phyloP scores from a whole-genome alignment of 2,113 vertebrate species.

The Hydrolagus affinis region DNA sequence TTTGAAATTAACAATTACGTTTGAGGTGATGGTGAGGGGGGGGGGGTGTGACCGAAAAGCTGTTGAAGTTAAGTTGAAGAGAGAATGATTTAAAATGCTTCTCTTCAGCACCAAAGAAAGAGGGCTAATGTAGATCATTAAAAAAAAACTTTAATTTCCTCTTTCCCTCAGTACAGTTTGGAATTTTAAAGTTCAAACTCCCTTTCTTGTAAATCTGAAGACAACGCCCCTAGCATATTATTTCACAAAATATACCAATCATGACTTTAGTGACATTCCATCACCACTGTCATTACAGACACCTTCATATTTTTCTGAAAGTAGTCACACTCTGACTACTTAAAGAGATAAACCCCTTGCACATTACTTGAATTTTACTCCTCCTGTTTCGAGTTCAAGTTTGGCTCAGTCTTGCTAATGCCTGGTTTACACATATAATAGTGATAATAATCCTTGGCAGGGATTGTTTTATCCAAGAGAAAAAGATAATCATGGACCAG shows the following conservation, averaged over 20 bases:
- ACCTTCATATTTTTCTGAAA: constrained; percentile 17
- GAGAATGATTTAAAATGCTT: constrained; percentile 57
- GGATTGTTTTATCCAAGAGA: neutral
- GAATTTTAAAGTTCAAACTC: constrained; percentile 56
- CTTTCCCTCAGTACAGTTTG: constrained; percentile 61
- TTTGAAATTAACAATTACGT: constrained; percentile 75
- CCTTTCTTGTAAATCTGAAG: constrained; percentile 50
- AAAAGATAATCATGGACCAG: neutral
- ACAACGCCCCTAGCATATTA: constrained; percentile 13
- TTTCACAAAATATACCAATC: constrained; percentile 28
- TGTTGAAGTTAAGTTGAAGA: constrained; percentile 49
- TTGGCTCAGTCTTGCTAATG: neutral
- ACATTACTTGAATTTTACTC: constrained; percentile 20
- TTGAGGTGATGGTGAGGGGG: constrained; percentile 41
- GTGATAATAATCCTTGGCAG: no score
- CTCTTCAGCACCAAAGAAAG: constrained; percentile 66
- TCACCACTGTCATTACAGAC: constrained; percentile 11
- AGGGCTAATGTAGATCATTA: constrained; percentile 66
- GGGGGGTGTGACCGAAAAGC: constrained; percentile 58
- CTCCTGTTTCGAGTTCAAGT: neutral
- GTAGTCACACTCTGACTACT: constrained; percentile 20
- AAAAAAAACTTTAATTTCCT: constrained; percentile 67
- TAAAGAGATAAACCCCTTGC: constrained; percentile 15
- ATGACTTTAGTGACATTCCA: constrained; percentile 19
- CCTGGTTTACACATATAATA: no score